Conservation (phyloP, 2,797 vertebrate species). For the Eptatretus atami region DNA sequence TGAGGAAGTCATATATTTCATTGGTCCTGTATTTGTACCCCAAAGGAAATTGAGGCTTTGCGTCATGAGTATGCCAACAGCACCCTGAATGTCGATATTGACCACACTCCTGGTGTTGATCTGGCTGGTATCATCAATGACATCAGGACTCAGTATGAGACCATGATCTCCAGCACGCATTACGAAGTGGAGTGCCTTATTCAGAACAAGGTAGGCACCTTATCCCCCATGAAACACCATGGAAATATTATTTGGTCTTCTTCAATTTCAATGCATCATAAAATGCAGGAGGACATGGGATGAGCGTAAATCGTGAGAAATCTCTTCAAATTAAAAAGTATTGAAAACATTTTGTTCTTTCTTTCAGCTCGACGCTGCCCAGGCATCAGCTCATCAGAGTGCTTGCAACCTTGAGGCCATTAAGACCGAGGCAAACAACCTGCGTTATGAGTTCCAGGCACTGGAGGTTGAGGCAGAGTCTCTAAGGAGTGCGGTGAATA, state of each 20-base stretch:
- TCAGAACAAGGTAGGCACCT: background rate
- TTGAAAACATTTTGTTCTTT: too few relatives aligned
- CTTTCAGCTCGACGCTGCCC: background rate
- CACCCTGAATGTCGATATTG: background rate
- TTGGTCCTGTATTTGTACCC: background rate
- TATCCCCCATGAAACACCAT: too few relatives aligned
- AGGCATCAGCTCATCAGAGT: background rate
- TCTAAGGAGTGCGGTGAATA: background rate
- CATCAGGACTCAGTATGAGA: background rate
- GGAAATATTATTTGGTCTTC: too few relatives aligned
- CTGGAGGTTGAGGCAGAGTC: constrained; percentile 1
- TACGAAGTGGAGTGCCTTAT: constrained; percentile 2
- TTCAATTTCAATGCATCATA: too few relatives aligned
- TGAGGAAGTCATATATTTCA: too few relatives aligned
- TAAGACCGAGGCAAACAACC: background rate
- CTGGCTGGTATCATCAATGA: background rate
- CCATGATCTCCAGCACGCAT: background rate
- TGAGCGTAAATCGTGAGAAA: too few relatives aligned
- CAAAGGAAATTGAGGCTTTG: background rate
- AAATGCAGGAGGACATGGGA: too few relatives aligned
- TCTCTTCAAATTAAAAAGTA: too few relatives aligned
- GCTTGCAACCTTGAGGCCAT: background rate
- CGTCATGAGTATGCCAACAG: background rate
- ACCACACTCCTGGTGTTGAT: background rate
- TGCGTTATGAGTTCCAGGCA: background rate